Conservation (phyloP, 30 jellyfish, hydroid and myxozoan species). For the Haliclystus octoradiatus region DNA sequence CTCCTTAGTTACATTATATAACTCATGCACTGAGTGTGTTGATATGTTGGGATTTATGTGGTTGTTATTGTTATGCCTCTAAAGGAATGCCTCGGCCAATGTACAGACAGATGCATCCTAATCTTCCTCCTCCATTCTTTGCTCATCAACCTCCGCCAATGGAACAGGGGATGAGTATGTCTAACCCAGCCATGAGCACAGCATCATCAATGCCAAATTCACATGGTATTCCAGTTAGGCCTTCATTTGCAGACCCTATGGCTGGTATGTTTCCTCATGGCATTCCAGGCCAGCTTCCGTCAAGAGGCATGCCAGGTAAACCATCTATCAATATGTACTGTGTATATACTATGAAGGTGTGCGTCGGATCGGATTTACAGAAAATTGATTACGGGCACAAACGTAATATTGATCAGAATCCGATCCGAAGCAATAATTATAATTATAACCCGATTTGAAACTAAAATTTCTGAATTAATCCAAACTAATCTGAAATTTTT, state of each 20-base stretch:
- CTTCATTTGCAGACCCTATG: neutral
- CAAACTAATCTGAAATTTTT: too few species aligned
- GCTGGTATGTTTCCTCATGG: neutral
- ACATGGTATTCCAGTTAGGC: neutral
- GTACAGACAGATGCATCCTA: neutral
- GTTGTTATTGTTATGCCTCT: too few species aligned
- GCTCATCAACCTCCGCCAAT: neutral
- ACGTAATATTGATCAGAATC: too few species aligned
- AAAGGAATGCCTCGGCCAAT: neutral
- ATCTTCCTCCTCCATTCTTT: neutral
- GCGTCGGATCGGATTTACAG: too few species aligned
- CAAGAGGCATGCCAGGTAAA: constrained; percentile 2
- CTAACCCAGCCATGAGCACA: neutral
- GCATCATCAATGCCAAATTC: neutral
- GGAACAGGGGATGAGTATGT: too few species aligned
- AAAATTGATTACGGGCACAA: too few species aligned
- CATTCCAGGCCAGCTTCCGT: neutral
- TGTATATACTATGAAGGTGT: too few species aligned
- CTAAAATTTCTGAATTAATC: too few species aligned
- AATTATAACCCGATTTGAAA: too few species aligned
- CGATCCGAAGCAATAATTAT: too few species aligned
- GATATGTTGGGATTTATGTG: too few species aligned
- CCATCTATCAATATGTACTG: neutral
- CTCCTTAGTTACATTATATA: constrained; percentile 11
- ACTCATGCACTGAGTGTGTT: neutral